Percentiles rank a stretch among this genome's conserved stretches.
Evolutionary conservation across 2,888 invertebrate genomes (phyloP).

Genomic region (Drosophila pseudotakahashii): DNA sequence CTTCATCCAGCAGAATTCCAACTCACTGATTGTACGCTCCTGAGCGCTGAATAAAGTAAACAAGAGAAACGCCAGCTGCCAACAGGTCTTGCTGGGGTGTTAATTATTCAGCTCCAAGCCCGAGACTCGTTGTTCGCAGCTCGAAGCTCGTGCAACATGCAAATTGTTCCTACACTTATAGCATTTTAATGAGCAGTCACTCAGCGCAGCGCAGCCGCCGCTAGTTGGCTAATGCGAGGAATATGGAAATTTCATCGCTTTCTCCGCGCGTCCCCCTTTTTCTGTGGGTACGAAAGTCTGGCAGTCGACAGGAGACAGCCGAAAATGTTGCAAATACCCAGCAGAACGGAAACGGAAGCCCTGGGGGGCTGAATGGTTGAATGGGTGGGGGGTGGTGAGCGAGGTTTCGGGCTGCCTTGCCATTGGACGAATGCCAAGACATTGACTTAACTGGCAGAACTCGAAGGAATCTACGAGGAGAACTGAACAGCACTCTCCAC

Average conservation of each 20-base stretch:
- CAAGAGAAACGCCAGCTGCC: conserved; percentile 36
- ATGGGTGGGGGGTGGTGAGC: conserved; percentile 25
- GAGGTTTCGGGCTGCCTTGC: conserved; percentile 18
- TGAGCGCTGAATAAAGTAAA: conserved; percentile 44
- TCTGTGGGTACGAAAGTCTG: conserved; percentile 25
- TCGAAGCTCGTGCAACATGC: conserved; percentile 59
- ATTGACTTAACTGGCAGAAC: conserved; percentile 37
- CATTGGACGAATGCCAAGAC: conserved; percentile 57
- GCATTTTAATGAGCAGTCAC: conserved; percentile 52
- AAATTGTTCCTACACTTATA: conserved; percentile 70
- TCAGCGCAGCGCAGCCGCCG: conserved; percentile 32
- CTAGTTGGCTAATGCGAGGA: conserved; percentile 59
- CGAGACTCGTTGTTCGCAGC: background rate
- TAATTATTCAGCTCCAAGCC: conserved; percentile 59
- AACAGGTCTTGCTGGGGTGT: conserved; percentile 52
- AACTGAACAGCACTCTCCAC: background rate
- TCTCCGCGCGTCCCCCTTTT: conserved; percentile 20
- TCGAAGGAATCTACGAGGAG: background rate
- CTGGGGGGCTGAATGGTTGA: conserved; percentile 7
- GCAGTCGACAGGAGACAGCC: conserved; percentile 43
- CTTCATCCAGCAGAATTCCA: conserved; percentile 56
- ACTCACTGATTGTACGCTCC: conserved; percentile 37
- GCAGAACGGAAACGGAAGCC: conserved; percentile 50
- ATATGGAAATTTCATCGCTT: conserved; percentile 58
- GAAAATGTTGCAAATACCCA: conserved; percentile 44